A percentile compares a stretch with the other conserved stretches of the same genome.
These are phyloP conservation scores for Thermophis baileyi DNA, from an alignment of 2,113 vertebrate species.

Conservation along the genomic window DNA sequence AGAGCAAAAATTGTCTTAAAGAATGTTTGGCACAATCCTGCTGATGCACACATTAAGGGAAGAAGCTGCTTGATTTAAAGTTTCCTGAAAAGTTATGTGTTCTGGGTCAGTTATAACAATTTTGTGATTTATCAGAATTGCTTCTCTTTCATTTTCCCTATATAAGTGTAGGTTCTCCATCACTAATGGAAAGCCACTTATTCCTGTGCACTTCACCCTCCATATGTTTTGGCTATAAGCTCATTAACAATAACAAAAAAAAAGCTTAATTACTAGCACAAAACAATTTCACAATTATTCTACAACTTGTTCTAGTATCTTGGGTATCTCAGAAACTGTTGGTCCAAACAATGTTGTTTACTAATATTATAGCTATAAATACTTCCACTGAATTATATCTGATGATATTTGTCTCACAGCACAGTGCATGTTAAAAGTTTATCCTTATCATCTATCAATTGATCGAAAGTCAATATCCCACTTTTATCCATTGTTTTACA, in stretches of 20 bases:
- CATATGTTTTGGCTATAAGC: background rate
- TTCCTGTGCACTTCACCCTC: background rate
- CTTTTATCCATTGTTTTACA: background rate
- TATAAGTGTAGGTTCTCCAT: background rate
- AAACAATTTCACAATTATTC: background rate
- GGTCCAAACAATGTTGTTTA: background rate
- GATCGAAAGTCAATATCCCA: background rate
- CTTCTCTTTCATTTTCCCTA: background rate
- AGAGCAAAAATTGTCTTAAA: background rate
- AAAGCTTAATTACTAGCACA: background rate
- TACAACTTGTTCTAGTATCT: background rate
- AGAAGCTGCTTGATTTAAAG: background rate
- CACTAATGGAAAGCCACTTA: background rate
- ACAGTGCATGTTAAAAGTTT: background rate
- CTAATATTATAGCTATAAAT: background rate
- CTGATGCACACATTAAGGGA: background rate
- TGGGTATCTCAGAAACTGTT: background rate
- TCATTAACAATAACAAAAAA: background rate
- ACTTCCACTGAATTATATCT: background rate
- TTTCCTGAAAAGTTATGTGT: background rate
- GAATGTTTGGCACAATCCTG: background rate
- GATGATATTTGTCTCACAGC: background rate
- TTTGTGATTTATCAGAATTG: background rate
- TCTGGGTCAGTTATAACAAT: background rate
- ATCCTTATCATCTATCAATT: background rate